Evolutionary conservation across 2,797 vertebrate genomes (phyloP).

Genomic region (Schizopygopsis pylzovi): DNA sequence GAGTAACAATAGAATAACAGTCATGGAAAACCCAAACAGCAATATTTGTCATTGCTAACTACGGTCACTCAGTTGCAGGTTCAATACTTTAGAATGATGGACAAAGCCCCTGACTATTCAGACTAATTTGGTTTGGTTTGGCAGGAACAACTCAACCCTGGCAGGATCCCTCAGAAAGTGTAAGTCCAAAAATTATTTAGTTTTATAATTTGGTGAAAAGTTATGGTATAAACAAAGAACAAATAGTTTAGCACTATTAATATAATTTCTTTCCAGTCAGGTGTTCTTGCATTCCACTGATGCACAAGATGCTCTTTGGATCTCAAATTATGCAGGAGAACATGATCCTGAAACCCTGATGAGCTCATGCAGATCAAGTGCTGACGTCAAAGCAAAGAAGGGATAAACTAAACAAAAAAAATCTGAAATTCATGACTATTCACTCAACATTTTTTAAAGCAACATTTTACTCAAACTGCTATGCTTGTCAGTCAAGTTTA

Average conservation of each 20-base stretch:
- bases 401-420: neutral
- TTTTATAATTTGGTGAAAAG: too few relatives aligned
- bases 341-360: neutral
- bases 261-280: too few relatives aligned
- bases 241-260: too few relatives aligned
- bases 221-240: too few relatives aligned
- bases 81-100: neutral
- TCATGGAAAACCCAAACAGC: slow-evolving; percentile 9
- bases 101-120: slow-evolving; percentile 7
- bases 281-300: too few relatives aligned
- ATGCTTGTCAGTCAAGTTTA: neutral
- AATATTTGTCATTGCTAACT: neutral
- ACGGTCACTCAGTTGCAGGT: neutral
- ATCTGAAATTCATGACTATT: neutral
- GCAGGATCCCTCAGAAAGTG: neutral
- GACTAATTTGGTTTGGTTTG: slow-evolving; percentile 28
- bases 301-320: neutral
- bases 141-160: neutral
- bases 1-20: slow-evolving; percentile 1
- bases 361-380: neutral
- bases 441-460: neutral
- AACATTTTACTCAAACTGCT: neutral
- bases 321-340: neutral
- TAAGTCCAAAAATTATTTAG: neutral
- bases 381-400: neutral